phyloP scores from a whole-genome alignment of 2,113 vertebrate genomes.

The Stomatorhinus ivindoensis region DNA sequence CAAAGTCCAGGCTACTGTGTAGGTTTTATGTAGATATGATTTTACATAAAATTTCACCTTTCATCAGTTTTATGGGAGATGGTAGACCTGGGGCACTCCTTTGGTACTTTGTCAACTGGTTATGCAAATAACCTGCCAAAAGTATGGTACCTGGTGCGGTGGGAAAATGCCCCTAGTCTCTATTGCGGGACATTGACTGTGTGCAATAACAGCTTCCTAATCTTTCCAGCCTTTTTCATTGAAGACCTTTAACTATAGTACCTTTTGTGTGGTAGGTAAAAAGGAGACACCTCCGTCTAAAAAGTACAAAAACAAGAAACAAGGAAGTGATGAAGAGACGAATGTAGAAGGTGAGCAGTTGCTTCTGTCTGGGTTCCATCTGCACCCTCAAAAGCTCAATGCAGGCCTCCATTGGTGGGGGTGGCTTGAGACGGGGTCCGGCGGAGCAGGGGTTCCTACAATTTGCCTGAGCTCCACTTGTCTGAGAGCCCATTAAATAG shows the following conservation, averaged over 20 bases:
- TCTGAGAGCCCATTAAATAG: constrained; percentile 64
- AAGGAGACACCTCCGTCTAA: constrained; percentile 36
- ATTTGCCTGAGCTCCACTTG: constrained; percentile 56
- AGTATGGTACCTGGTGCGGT: too few relatives aligned
- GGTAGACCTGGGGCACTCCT: background rate
- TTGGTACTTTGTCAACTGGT: too few relatives aligned
- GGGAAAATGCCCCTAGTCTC: background rate
- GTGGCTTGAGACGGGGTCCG: background rate
- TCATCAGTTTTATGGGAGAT: background rate
- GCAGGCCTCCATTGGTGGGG: background rate
- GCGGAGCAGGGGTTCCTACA: constrained; percentile 46
- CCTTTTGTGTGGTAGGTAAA: constrained; percentile 39
- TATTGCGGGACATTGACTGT: background rate
- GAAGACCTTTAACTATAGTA: background rate
- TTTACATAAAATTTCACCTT: background rate
- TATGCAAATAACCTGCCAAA: too few relatives aligned
- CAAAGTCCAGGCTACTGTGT: background rate
- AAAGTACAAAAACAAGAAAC: constrained; percentile 39
- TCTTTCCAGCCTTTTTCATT: background rate
- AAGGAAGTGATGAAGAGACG: constrained; percentile 41
- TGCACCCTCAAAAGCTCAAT: background rate
- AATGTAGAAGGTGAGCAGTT: constrained; percentile 37
- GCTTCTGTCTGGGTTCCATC: background rate
- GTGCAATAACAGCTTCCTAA: background rate
- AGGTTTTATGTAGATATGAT: background rate